phyloP scores from a whole-genome alignment of 2,113 vertebrate species.

The Dromas ardeola region DNA sequence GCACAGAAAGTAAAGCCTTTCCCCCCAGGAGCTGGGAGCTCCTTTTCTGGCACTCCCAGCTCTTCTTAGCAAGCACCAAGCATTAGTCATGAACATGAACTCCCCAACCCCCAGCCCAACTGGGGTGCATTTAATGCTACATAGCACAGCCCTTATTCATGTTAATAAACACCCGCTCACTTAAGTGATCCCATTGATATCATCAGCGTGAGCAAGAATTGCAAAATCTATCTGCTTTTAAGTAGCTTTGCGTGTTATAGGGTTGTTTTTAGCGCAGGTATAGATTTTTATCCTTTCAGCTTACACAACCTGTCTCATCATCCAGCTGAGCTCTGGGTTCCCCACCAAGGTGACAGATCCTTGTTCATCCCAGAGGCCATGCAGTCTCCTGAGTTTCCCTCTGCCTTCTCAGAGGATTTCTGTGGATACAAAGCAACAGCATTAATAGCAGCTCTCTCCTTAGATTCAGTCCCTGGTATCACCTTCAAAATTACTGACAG shows the following conservation, averaged over 20 bases:
- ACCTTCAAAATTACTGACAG: background rate
- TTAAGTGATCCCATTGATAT: slow-evolving; percentile 40
- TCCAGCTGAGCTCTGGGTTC: background rate
- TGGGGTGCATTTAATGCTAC: slow-evolving; percentile 9
- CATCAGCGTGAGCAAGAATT: slow-evolving; percentile 18
- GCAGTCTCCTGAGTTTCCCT: background rate
- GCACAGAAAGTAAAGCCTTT: background rate
- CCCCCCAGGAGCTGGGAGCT: background rate
- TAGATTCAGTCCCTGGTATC: background rate
- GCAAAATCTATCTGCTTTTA: slow-evolving; percentile 24
- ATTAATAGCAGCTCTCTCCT: background rate
- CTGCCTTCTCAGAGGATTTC: background rate
- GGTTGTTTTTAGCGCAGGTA: rapidly evolving
- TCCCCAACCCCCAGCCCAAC: background rate
- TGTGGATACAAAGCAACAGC: background rate
- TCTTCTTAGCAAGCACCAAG: background rate
- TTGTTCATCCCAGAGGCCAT: background rate
- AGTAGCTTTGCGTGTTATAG: background rate
- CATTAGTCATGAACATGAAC: slow-evolving; percentile 39
- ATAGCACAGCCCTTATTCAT: slow-evolving; percentile 28
- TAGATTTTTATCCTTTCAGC: background rate
- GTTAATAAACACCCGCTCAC: background rate
- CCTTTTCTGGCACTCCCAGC: slow-evolving; percentile 25
- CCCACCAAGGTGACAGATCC: background rate
- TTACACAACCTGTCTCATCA: background rate